Conservation (phyloP, 2,888 invertebrate genomes). For the Thereva unica region DNA sequence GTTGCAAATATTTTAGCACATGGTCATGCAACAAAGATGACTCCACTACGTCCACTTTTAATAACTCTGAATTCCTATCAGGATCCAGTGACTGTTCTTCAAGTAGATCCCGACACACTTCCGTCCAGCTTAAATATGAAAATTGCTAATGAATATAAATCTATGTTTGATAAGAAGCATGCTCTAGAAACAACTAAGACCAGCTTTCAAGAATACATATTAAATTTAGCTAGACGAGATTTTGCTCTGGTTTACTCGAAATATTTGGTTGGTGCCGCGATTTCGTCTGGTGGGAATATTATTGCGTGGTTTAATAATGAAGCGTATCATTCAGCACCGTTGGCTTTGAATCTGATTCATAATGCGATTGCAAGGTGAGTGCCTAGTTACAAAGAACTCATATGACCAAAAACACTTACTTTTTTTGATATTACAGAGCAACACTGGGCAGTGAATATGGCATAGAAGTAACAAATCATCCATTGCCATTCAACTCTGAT, state of each 20-base stretch:
- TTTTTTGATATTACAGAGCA: constrained; percentile 22
- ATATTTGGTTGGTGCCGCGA: constrained; percentile 64
- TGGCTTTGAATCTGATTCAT: constrained; percentile 67
- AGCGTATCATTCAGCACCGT: constrained; percentile 73
- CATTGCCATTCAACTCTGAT: constrained; percentile 66
- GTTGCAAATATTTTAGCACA: not conserved
- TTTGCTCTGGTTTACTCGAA: constrained; percentile 60
- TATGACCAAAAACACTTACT: not conserved
- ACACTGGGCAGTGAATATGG: constrained; percentile 40
- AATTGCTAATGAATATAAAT: constrained; percentile 5
- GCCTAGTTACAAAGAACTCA: not conserved
- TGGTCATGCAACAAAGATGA: not conserved
- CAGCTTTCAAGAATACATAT: constrained; percentile 45
- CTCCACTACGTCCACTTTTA: not conserved
- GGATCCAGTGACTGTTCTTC: not conserved
- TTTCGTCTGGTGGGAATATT: constrained; percentile 53
- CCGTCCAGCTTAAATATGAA: not conserved
- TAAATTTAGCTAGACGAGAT: constrained; percentile 47
- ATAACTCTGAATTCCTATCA: not conserved
- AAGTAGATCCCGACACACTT: not conserved
- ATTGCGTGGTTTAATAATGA: constrained; percentile 80
- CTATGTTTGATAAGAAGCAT: not conserved
- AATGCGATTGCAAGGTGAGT: constrained; percentile 63
- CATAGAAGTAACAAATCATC: constrained; percentile 66
- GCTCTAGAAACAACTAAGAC: constrained; percentile 37